Percentiles rank a stretch among this genome's conserved stretches.
phyloP scores from a whole-genome alignment of 2,888 invertebrate genomes.

The Tethea ocularis region DNA sequence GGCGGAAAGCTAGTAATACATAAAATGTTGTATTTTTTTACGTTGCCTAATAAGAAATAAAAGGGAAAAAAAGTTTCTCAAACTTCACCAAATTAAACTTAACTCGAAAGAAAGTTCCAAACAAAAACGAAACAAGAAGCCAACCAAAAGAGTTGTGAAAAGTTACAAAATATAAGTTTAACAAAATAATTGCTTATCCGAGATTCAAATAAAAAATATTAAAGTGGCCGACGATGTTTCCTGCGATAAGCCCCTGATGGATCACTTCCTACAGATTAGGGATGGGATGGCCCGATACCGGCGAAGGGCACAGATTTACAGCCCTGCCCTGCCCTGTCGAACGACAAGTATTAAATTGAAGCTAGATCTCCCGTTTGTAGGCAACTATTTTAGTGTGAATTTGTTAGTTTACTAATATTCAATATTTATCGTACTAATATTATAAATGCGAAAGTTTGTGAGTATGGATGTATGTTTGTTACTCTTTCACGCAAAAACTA shows the following conservation, averaged over 20 bases:
- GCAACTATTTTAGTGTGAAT: neutral
- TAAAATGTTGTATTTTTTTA: too few relatives aligned
- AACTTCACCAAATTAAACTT: neutral
- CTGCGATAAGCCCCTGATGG: slow-evolving; percentile 78
- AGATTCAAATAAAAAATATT: neutral
- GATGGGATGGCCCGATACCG: slow-evolving; percentile 38
- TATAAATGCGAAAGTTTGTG: too few relatives aligned
- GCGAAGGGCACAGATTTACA: neutral
- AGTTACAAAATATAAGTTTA: neutral
- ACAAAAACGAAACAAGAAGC: neutral
- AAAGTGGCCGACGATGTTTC: slow-evolving; percentile 46
- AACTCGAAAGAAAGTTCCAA: neutral
- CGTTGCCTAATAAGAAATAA: too few relatives aligned
- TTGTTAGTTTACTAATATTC: neutral
- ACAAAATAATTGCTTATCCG: slow-evolving; percentile 1
- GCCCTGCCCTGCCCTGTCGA: slow-evolving; percentile 2
- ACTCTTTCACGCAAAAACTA: too few relatives aligned
- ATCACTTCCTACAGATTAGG: slow-evolving; percentile 71
- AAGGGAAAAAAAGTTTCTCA: neutral
- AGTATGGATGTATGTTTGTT: too few relatives aligned
- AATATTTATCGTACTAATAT: too few relatives aligned
- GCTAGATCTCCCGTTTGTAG: neutral
- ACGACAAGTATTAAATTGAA: neutral
- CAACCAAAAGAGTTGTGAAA: slow-evolving; percentile 1
- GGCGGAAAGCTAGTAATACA: too few relatives aligned